A percentile compares a stretch with the other conserved stretches of the same genome.
These are phyloP conservation scores for Clarias fuscus DNA, from an alignment of 2,797 vertebrate genomes.

Conservation along the genomic window DNA sequence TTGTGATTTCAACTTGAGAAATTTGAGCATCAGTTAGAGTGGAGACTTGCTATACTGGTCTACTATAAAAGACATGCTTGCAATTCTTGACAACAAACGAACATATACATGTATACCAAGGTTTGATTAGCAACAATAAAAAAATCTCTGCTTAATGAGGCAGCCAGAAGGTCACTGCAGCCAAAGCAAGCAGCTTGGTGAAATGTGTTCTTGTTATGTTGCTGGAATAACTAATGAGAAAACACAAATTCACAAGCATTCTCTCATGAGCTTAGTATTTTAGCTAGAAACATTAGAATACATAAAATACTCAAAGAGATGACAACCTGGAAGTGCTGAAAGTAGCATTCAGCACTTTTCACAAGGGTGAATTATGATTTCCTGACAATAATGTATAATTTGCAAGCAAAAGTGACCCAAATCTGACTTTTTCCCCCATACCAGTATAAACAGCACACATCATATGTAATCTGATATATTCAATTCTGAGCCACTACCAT, in stretches of 20 bases:
- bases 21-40: neutral
- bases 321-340: neutral
- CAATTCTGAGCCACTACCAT: too few relatives aligned
- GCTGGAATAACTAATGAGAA: constrained; percentile 1
- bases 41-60: neutral
- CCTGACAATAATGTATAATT: neutral
- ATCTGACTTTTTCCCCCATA: too few relatives aligned
- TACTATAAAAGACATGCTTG: neutral
- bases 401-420: neutral
- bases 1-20: neutral
- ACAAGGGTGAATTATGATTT: neutral
- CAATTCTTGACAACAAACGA: neutral
- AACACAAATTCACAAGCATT: neutral
- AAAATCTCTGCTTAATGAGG: neutral
- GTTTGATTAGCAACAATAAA: neutral
- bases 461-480: too few relatives aligned
- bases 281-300: neutral
- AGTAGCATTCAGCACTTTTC: neutral
- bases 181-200: constrained; percentile 4
- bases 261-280: neutral
- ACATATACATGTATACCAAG: neutral
- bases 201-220: constrained; percentile 23
- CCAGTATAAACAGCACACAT: too few relatives aligned
- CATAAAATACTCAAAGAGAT: neutral
- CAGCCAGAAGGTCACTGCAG: neutral